Base-by-base conservation (phyloP, 2,888 invertebrate genomes). In the Siphlonurus alternatus region DNA sequence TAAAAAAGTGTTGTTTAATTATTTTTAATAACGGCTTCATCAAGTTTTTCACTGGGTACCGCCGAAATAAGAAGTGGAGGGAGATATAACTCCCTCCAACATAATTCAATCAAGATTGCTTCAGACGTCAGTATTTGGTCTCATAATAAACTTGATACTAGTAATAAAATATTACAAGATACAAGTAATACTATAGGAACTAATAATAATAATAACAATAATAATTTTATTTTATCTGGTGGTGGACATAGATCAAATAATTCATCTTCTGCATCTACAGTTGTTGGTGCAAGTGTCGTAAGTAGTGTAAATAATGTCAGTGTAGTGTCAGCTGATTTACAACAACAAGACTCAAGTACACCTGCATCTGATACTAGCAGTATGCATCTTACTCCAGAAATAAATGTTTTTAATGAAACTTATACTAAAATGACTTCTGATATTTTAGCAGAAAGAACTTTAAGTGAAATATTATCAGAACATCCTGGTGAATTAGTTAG, bases 401-500 rank as follows among this genome's bases (percentile, higher is more conserved):
- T 56, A 22, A 56, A 56, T 22, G 71, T 72, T 59, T 81, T 89
- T 69, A 88, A 88, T 74, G 89, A 90, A 77, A 88, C 88, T 68
- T 89, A 88, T 79, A 89, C 88, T 64, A 90, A 90, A 79, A 87
- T 92, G 85, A 92, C 91, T 69, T 91, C 91, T 10, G 92, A 92
- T 76, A 92, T 92, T 74, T 80, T 93, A 70, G 90, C 92, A 7
- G 93, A 92, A 76, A 79, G 92, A 69, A 89, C 92, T 5, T 79
- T 93, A 66, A 91, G 90, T 62, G 91, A 91, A 74, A 88, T 92
- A 73, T 78, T 92, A 68, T 89, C 90, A 66, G 93, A 93, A 74
- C 92, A 93, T 78, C 92, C 93, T 2, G 93, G 93, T 38, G 95
- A 95, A 77, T 79, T 95, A 71, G 91, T 95, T 70, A 80, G 93